Evolutionary conservation across 2,113 vertebrate genomes (phyloP), one percentile per base, ranked within the genome.

Genomic region (Cyphomyrus discorhynchus): DNA sequence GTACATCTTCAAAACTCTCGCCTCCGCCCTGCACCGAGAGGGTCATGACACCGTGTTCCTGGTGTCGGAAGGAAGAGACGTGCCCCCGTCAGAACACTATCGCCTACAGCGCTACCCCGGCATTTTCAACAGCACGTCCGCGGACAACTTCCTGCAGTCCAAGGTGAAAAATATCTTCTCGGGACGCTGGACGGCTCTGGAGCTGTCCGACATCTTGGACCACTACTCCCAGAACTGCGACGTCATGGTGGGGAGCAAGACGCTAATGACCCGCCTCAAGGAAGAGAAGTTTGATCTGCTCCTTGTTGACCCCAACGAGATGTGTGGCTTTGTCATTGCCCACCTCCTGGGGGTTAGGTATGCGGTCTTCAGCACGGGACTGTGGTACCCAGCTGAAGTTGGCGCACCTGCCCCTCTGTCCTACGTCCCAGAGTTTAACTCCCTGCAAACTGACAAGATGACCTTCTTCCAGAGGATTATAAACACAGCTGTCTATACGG

Each of bases 141-240:
- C 99, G 0, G 99, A 99, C 93, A 96, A 96, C 90, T 99, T 99
- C 93, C 96, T 99, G 4, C 99, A 99, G 93, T 97, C 97, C 90
- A 99, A 99, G 96, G 98, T 99, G 96, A 95, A 93, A 92, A 99
- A 97, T 94, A 99, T 99, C 92, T 99, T 99, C 95, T 98, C 98
- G 11, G 99, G 99, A 86, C 97, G 97, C 17, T 94, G 98, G 91
- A 99, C 98, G 13, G 97, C 97, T 35, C 91, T 99, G 0, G 98
- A 99, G 91, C 97, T 99, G 24, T 97, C 99, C 1, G 98, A 99
- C 94, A 99, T 99, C 92, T 96, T 99, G 93, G 98, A 99, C 90
- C 98, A 97, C 94, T 99, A 99, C 92, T 97, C 97, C 53, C 97
- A 97, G 93, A 99, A 99, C 95, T 99, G 99, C 1, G 98, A 99